Evolutionary conservation across 2,797 vertebrate genomes (phyloP).

Genomic region (Squalus acanthias): DNA sequence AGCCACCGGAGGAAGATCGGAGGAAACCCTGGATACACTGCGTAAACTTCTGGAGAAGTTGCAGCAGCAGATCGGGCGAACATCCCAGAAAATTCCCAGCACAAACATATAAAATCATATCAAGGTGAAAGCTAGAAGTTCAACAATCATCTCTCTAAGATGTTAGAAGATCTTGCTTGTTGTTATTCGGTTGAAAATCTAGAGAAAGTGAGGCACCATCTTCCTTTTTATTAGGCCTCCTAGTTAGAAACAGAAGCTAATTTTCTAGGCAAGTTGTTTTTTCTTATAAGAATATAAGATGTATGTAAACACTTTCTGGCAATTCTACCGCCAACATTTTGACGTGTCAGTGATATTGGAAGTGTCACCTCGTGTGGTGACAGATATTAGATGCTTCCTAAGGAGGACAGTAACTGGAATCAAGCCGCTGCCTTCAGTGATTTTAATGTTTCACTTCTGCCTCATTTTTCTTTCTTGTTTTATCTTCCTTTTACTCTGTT

Average conservation of each 20-base stretch:
- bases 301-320: background rate
- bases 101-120: background rate
- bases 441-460: background rate
- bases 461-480: background rate
- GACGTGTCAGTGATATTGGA: no score
- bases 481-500: background rate
- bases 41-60: background rate
- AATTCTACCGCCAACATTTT: background rate
- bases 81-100: background rate
- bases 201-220: background rate
- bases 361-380: background rate
- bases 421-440: background rate
- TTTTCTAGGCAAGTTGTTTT: background rate
- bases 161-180: background rate
- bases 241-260: background rate
- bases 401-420: background rate
- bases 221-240: background rate
- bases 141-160: background rate
- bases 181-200: background rate
- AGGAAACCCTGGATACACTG: background rate
- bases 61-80: background rate
- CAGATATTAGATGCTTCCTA: background rate
- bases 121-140: background rate
- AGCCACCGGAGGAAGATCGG: background rate
- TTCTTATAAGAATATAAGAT: background rate